Base-by-base conservation (phyloP, 2,797 vertebrate genomes). In the Silurus lanzhouensis region DNA sequence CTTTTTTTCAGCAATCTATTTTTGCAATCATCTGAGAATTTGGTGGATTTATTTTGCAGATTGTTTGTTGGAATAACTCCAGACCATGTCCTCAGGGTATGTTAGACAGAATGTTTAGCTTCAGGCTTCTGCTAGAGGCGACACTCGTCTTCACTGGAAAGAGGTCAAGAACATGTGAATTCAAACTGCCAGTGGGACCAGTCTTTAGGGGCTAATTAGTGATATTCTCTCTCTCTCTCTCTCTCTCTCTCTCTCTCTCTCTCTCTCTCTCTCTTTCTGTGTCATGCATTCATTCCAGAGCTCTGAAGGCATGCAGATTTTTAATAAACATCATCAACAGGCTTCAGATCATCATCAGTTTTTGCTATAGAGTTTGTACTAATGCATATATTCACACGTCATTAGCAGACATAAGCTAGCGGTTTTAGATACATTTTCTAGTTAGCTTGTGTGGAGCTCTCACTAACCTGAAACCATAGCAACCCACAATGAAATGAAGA, bases 111-210 rank as follows among this genome's bases (percentile, higher is more conserved):
- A 72, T 58, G 27, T 25, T 74, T 79, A 80, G 74, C 63, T 83
- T 80, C n/a, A 84, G 75, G 87, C 60, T 38, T 52, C 67, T 77
- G 77, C 84, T 75, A 31, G 61, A 60, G 74, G 77, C 14, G 38
- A 72, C 25, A 38, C 46, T 12, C 48, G 46, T 52, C 60, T 83
- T 81, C 20, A 52, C 9, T 52, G 31, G 14, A 84, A 63, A 61
- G 31, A 6, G 77, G 72, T 77, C 66, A 82, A 87, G 46, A 74
- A 68, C 61, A 13, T 25, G 20, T 76, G 79, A n/a, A 78, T 61
- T 58, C 6, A 10, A 31, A 3, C 46, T 77, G 27, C 38, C 27
- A 17, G 7, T 70, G 55, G 82, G 27, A 63, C 60, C 48, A 74
- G 68, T 64, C 25, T 58, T 57, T 27, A 70, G 27, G 20, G 78